Evolutionary conservation across 2,888 invertebrate species (phyloP), one percentile per base, ranked within the genome.

Genomic region (Drosophila quinaria): DNA sequence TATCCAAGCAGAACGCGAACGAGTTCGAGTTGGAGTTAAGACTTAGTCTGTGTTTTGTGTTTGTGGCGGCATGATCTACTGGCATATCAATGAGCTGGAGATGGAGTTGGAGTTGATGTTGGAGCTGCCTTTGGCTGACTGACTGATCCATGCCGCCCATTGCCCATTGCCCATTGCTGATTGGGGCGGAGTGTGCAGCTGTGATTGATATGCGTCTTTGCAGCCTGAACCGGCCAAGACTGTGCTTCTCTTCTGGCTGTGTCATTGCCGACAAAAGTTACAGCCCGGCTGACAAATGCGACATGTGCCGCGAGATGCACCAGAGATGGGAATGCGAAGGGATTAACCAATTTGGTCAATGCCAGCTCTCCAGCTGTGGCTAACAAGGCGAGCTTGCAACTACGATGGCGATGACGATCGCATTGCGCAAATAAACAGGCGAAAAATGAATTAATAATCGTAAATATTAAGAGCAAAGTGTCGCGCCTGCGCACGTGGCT

Each of bases 381-480:
- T 49, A 52, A 52, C 51, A 54, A 54, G 54, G 31, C 37, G 33
- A 52, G 69, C 79, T 84, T 82, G 86, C 89, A 88, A 86, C 22
- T 89, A 68, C 62, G 67, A 41, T 46, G 25, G 1, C 60, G 60
- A 41, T 50, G 25, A 25, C 60, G 60, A 41, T 50, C 60, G 60
- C 77, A 70, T 73, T 37, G 60, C 75, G 70, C 83, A 63, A 74
- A 76, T 86, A 80, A 88, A 71, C 77, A 70, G 77, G 81, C 87
- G 68, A 89, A 88, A 90, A 90, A 90, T 90, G 88, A 90, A 90
- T 90, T 90, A 89, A 90, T 90, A 90, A 90, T 90, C 90, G 90
- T 90, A 90, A 90, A 90, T 90, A 90, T 89, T 79, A 22, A 46
- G 73, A 81, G 70, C 66, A 81, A 79, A 81, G 80, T 81, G 83